These are phyloP conservation scores for Paramuricea clavata DNA, from an alignment of 92 coral and sea anemone species.

Conservation along the genomic window DNA sequence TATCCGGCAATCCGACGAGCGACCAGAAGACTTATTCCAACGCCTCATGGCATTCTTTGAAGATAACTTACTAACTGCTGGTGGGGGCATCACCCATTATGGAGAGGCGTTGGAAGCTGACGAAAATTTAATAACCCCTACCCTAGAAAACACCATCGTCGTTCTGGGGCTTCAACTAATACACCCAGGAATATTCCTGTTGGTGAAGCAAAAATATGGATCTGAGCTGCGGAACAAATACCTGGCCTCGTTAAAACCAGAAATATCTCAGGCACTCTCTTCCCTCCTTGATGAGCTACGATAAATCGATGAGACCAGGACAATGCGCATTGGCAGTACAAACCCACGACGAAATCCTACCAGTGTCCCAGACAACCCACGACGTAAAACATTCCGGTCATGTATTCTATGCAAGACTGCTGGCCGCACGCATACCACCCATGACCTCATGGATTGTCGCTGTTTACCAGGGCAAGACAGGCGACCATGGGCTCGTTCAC, in stretches of 20 bases:
- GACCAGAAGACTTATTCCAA: constrained; percentile 69
- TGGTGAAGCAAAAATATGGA: constrained; percentile 65
- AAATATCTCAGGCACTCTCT: constrained; percentile 45
- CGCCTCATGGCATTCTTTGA: constrained; percentile 66
- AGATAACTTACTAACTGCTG: constrained; percentile 58
- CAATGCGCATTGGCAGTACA: constrained; percentile 46
- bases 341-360: constrained; percentile 13
- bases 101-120: constrained; percentile 61
- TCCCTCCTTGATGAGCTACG: constrained; percentile 39
- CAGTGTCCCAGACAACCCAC: not conserved
- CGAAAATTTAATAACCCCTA: constrained; percentile 65
- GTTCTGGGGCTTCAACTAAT: constrained; percentile 65
- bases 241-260: constrained; percentile 42
- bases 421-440: constrained; percentile 43
- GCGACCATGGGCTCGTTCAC: constrained; percentile 13
- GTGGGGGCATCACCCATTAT: constrained; percentile 67
- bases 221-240: constrained; percentile 52
- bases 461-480: constrained; percentile 35
- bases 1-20: constrained; percentile 51
- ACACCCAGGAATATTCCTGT: constrained; percentile 64
- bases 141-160: constrained; percentile 69
- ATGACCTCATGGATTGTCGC: constrained; percentile 29
- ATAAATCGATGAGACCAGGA: constrained; percentile 30
- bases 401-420: constrained; percentile 60
- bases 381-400: not conserved